Percentiles rank a stretch among this genome's conserved stretches.
Conservation (phyloP, 2,888 invertebrate species). For the Drosophila peninsularis region DNA sequence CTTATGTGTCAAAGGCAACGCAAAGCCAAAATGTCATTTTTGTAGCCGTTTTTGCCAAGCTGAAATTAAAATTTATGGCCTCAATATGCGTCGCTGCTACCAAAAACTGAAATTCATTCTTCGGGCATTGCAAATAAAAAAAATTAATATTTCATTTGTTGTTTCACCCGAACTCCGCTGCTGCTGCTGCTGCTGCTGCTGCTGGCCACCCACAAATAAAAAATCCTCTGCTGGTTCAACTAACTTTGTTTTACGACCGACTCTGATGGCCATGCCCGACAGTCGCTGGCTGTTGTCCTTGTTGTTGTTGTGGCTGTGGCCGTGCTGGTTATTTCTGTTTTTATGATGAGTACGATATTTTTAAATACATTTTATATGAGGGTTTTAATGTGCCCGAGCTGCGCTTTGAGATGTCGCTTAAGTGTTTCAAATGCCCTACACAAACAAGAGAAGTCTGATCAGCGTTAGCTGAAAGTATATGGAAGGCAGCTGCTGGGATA, state of each 20-base stretch:
- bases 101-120: conserved; percentile 51
- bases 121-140: conserved; percentile 60
- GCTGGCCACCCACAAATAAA: conserved; percentile 13
- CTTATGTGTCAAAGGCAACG: conserved; percentile 26
- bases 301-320: conserved; percentile 23
- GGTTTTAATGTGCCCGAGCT: conserved; percentile 31
- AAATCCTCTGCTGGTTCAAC: conserved; percentile 41
- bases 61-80: conserved; percentile 65
- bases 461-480: no score
- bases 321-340: conserved; percentile 19
- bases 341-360: conserved; percentile 56
- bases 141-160: conserved; percentile 72
- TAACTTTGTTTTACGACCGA: conserved; percentile 64
- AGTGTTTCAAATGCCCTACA: conserved; percentile 38
- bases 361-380: conserved; percentile 57
- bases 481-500: no score
- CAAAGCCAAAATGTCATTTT: conserved; percentile 41
- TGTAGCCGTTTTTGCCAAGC: conserved; percentile 41
- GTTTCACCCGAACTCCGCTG: conserved; percentile 15
- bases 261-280: conserved; percentile 20
- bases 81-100: conserved; percentile 22
- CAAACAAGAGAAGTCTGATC: background rate
- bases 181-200: background rate
- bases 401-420: conserved; percentile 34
- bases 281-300: conserved; percentile 17